Percentiles rank a stretch among this genome's conserved stretches.
These are phyloP conservation scores for Vombatus ursinus DNA, from an alignment of 2,113 vertebrate species.

Conservation along the genomic window DNA sequence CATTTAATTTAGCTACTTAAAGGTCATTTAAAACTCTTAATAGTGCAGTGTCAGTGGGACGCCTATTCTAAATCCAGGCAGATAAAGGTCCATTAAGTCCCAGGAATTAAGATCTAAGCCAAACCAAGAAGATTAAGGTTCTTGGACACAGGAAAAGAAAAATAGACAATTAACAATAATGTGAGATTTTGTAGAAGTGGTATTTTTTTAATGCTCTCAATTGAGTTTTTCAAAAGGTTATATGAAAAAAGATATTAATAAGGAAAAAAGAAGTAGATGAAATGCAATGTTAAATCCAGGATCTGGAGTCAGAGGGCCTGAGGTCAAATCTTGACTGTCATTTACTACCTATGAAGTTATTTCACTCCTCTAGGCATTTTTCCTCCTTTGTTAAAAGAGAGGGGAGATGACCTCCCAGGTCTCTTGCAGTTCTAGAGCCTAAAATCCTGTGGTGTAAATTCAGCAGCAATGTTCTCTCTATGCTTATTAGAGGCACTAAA, in stretches of 20 bases:
- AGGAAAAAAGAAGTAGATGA: not conserved
- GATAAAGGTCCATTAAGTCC: conserved; percentile 36
- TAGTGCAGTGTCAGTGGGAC: conserved; percentile 15
- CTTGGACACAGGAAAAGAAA: not conserved
- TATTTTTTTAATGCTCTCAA: not conserved
- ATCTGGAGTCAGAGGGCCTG: not conserved
- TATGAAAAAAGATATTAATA: not conserved
- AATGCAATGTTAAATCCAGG: not conserved
- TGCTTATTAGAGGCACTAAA: not conserved
- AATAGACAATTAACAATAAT: not conserved
- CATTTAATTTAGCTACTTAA: conserved; percentile 62
- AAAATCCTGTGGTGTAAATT: not conserved
- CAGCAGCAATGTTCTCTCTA: not conserved
- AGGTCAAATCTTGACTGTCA: not conserved
- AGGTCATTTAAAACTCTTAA: conserved; percentile 53
- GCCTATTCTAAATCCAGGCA: conserved; percentile 50
- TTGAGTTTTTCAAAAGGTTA: conserved; percentile 12
- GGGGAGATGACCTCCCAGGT: not conserved
- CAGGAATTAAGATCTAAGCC: not conserved
- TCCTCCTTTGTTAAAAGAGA: not conserved
- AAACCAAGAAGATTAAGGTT: not conserved
- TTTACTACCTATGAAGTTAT: not conserved
- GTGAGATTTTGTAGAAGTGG: not conserved
- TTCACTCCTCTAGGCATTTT: not conserved
- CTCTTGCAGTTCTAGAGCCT: not conserved